Conservation (phyloP, 2,888 invertebrate species). For the Agriotes lineatus region DNA sequence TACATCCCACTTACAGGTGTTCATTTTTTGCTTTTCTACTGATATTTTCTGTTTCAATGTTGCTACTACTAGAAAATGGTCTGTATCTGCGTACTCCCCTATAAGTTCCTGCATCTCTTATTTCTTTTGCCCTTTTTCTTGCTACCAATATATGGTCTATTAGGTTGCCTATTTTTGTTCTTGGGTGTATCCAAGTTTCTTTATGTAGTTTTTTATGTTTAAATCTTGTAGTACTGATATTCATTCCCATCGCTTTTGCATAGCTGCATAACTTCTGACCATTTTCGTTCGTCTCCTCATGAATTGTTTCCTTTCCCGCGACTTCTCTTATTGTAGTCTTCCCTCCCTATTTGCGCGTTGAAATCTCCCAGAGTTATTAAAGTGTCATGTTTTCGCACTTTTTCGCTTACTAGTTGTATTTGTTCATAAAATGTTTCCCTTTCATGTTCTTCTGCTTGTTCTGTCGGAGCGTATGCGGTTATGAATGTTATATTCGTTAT, state of each 20-base stretch:
- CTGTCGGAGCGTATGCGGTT: neutral
- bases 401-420: neutral
- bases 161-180: neutral
- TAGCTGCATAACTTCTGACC: neutral
- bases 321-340: neutral
- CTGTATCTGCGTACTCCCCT: neutral
- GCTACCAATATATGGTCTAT: neutral
- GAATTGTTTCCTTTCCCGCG: neutral
- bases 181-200: neutral
- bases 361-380: neutral
- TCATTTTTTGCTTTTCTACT: neutral
- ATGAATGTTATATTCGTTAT: neutral
- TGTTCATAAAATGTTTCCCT: neutral
- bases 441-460: neutral
- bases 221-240: neutral
- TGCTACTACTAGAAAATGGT: neutral
- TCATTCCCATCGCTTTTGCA: neutral
- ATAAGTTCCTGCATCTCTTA: neutral
- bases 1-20: neutral
- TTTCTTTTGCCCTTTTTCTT: neutral
- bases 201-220: neutral
- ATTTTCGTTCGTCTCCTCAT: neutral
- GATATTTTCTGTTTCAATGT: neutral
- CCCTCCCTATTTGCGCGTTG: neutral
- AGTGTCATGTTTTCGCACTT: neutral